Conservation (phyloP, 2,888 invertebrate genomes). For the Archips crataeganus region DNA sequence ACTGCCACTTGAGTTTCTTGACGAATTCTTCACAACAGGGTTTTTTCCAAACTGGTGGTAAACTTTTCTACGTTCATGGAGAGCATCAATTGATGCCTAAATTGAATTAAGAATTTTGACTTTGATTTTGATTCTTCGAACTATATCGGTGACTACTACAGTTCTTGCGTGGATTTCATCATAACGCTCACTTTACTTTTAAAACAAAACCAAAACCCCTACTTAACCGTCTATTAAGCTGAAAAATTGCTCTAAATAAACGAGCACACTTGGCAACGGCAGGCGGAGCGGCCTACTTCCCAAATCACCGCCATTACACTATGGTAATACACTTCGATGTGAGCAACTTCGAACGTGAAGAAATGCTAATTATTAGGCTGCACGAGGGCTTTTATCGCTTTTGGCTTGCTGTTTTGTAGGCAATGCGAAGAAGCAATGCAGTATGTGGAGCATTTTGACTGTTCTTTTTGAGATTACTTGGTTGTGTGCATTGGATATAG, state of each 20-base stretch:
- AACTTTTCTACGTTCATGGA: no score
- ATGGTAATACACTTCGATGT: conserved; percentile 18
- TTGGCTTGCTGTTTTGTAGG: neutral
- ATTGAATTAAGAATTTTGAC: no score
- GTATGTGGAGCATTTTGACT: neutral
- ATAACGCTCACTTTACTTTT: neutral
- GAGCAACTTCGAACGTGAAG: conserved; percentile 3
- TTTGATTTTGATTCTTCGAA: no score
- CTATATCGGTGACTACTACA: no score
- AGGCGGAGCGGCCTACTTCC: conserved; percentile 10
- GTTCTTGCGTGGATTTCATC: no score
- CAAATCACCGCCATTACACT: conserved; percentile 16
- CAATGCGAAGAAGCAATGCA: neutral
- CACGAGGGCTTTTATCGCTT: neutral
- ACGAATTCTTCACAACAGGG: no score
- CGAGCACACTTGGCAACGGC: conserved; percentile 14
- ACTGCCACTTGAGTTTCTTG: no score
- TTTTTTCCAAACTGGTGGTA: no score
- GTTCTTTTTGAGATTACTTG: neutral
- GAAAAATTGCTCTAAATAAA: conserved; percentile 3
- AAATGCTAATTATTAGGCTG: conserved; percentile 14
- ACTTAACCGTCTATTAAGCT: neutral
- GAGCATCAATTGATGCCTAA: no score
- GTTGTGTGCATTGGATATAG: no score
- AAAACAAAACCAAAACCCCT: neutral